Evolutionary conservation across 2,113 vertebrate species (phyloP), one percentile per base, ranked within the genome.

Genomic region (Psilopogon haemacephalus): DNA sequence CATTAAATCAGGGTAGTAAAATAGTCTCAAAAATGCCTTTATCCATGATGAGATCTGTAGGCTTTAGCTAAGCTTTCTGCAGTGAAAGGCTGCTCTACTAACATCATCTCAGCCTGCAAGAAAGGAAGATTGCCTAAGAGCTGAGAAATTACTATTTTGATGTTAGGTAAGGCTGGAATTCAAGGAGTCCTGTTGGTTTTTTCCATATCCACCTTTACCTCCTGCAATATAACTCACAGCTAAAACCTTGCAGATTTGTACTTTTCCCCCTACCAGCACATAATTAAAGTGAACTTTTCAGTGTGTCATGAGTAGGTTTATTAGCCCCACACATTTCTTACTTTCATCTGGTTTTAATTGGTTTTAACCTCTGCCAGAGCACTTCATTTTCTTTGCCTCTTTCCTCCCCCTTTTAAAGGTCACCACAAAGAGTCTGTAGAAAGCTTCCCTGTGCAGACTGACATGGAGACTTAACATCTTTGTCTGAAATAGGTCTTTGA

Each of bases 391-490:
- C 26, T 50, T 26, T 50, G 48, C 48, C 73, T 59, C 37, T 44
- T 5, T 21, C 14, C 32, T 67, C 21, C 35, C 33, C 58, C 72
- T 76, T 76, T 20, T 59, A 92, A 92, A 91, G 85, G 89, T 83
- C 62, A 68, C 73, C 87, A 46, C 75, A 83, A 44, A 86, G 73
- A 89, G 24, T 15, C 79, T 78, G 73, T 58, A 72, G 83, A 90
- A 86, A 65, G 78, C 65, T 91, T 91, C 89, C 42, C 56, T 64
- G 4, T 42, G 48, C 59, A 37, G 74, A 26, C 63, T 78, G 80
- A 87, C 89, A 78, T 60, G 92, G 64, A 65, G 80, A 75, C 64
- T 76, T 80, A 83, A 85, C 13, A 44, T 80, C 89, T 90, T 76
- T 69, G 55, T 67, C 38, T 37, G 26, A 70, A 79, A 80, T 30